Evolutionary conservation across 2,888 invertebrate genomes (phyloP).

Genomic region (Lasioglossum oenotherae): DNA sequence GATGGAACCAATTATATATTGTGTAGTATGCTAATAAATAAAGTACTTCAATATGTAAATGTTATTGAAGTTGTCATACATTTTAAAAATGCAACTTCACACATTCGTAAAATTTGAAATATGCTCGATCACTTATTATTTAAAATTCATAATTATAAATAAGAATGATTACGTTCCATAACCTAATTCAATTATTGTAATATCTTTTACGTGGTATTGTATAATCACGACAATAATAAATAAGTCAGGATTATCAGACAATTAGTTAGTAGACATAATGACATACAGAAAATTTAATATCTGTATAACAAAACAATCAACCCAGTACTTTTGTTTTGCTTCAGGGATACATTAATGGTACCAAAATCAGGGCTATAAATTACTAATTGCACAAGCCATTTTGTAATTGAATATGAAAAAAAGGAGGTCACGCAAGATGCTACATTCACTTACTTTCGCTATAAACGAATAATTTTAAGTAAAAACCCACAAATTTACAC

Average conservation of each 20-base stretch:
- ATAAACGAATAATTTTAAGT: conserved; percentile 55
- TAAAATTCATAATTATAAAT: conserved; percentile 46
- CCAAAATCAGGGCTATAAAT: conserved; percentile 59
- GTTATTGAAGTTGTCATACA: conserved; percentile 42
- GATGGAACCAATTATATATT: conserved; percentile 15
- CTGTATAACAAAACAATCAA: conserved; percentile 50
- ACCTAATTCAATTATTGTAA: conserved; percentile 42
- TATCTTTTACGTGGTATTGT: conserved; percentile 32
- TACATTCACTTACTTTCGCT: conserved; percentile 57
- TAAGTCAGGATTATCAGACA: conserved; percentile 48
- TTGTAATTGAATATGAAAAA: conserved; percentile 56
- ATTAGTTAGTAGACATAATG: conserved; percentile 59
- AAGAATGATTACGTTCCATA: conserved; percentile 40
- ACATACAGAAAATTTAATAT: conserved; percentile 52
- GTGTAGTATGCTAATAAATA: conserved; percentile 48
- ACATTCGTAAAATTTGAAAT: conserved; percentile 33
- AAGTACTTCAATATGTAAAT: conserved; percentile 45
- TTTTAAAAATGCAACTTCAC: conserved; percentile 46
- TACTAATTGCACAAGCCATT: conserved; percentile 64
- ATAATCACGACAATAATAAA: conserved; percentile 49
- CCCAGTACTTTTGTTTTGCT: conserved; percentile 42
- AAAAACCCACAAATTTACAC: conserved; percentile 31
- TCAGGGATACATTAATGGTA: conserved; percentile 58
- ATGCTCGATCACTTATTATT: conserved; percentile 28
- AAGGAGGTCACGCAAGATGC: conserved; percentile 48